phyloP scores from a whole-genome alignment of 2,888 invertebrate genomes.

The Drosophila dives region DNA sequence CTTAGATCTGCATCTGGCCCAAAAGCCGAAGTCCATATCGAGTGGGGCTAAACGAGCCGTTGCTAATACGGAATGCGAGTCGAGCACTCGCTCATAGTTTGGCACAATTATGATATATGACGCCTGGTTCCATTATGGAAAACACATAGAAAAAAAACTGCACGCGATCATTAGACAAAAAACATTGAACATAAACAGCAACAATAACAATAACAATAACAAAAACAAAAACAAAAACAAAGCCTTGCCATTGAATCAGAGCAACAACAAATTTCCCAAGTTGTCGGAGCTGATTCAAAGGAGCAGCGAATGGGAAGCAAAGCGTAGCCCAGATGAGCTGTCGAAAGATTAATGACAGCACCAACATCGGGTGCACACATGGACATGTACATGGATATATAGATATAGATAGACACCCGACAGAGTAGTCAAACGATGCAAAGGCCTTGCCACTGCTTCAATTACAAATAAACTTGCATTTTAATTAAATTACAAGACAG shows the following conservation, averaged over 20 bases:
- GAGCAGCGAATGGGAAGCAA: constrained; percentile 5
- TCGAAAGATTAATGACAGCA: constrained; percentile 76
- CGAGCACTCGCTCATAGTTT: constrained; percentile 70
- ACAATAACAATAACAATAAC: constrained; percentile 35
- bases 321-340: constrained; percentile 34
- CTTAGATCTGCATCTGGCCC: constrained; percentile 72
- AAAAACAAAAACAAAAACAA: constrained; percentile 61
- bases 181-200: constrained; percentile 19
- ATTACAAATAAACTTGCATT: constrained; percentile 76
- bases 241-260: constrained; percentile 75
- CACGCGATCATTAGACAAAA: constrained; percentile 77
- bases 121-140: constrained; percentile 60
- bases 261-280: constrained; percentile 55
- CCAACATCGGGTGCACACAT: constrained; percentile 60
- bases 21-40: constrained; percentile 25
- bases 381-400: constrained; percentile 53
- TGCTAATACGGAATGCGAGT: constrained; percentile 32
- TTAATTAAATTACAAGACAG: constrained; percentile 67
- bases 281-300: constrained; percentile 22
- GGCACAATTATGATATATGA: constrained; percentile 80
- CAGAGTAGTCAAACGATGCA: constrained; percentile 14
- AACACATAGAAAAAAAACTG: constrained; percentile 73
- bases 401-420: constrained; percentile 1
- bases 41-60: constrained; percentile 45
- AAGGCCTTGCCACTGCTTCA: constrained; percentile 56